A percentile compares a stretch with the other conserved stretches of the same genome.
These are phyloP conservation scores for Clavelina lepadiformis DNA, from an alignment of 23 tunicate species.

Conservation along the genomic window DNA sequence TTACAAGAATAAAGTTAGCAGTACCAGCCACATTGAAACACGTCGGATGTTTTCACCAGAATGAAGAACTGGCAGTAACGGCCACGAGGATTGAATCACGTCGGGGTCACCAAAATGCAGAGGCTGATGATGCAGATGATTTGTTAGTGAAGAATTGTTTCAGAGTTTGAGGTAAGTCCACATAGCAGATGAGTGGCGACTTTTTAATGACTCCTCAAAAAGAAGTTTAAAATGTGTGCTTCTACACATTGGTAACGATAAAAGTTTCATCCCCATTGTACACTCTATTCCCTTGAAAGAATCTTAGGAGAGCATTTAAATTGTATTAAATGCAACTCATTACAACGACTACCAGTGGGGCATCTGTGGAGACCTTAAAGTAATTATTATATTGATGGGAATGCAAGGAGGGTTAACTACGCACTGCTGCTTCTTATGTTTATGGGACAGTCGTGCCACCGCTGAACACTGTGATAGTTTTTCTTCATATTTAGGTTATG, in stretches of 20 bases:
- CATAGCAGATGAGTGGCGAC: slow-evolving; percentile 18
- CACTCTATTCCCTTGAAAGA: slow-evolving; percentile 26
- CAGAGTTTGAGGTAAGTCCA: slow-evolving; percentile 15
- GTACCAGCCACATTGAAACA: too few species aligned
- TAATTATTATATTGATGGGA: slow-evolving; percentile 17
- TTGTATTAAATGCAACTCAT: background rate
- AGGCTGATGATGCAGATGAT: too few species aligned
- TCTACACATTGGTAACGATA: slow-evolving; percentile 9
- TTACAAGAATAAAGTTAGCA: too few species aligned
- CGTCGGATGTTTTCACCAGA: too few species aligned
- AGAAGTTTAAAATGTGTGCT: slow-evolving; percentile 29
- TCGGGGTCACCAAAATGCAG: too few species aligned
- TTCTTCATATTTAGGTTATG: too few species aligned
- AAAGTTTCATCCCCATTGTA: slow-evolving; percentile 33
- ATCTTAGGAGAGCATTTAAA: slow-evolving; percentile 20
- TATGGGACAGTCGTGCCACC: slow-evolving; percentile 24
- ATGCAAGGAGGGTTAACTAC: slow-evolving; percentile 8
- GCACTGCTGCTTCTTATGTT: slow-evolving; percentile 1
- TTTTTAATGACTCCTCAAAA: slow-evolving; percentile 29
- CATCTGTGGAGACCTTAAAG: slow-evolving; percentile 23
- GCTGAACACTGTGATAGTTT: slow-evolving; percentile 25
- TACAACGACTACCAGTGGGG: slow-evolving; percentile 20
- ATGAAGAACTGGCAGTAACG: too few species aligned
- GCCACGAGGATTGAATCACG: too few species aligned
- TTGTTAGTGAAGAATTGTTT: slow-evolving; percentile 18